A percentile compares a stretch with the other conserved stretches of the same genome.
These are phyloP conservation scores for Chiloscyllium plagiosum DNA, from an alignment of 2,113 vertebrate genomes.

Conservation along the genomic window DNA sequence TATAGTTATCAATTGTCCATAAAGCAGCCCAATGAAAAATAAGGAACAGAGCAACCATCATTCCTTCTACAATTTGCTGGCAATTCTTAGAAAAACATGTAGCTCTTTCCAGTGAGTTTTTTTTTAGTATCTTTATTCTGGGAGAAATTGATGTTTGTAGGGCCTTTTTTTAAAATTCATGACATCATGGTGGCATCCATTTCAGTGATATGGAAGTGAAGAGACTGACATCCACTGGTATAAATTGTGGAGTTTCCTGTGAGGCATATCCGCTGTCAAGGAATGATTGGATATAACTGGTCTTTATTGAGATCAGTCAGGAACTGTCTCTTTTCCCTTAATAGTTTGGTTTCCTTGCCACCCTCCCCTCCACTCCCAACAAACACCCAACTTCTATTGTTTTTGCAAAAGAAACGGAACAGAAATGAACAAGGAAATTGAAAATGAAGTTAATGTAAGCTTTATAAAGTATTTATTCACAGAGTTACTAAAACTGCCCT, in stretches of 20 bases:
- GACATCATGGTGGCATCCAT: background rate
- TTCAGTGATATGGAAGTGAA: slow-evolving; percentile 5
- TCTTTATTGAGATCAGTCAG: background rate
- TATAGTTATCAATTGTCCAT: background rate
- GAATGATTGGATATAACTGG: background rate
- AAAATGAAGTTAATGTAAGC: background rate
- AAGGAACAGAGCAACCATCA: background rate
- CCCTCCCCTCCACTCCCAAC: background rate
- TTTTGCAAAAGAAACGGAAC: background rate
- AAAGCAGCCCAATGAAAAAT: background rate
- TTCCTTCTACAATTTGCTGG: background rate
- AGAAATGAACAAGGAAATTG: slow-evolving; percentile 1
- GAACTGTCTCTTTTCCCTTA: background rate
- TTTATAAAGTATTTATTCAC: background rate
- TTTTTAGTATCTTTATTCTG: background rate
- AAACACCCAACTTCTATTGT: background rate
- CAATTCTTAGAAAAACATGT: background rate
- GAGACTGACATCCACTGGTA: background rate
- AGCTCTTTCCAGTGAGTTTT: background rate
- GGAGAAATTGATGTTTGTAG: background rate
- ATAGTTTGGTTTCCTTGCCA: background rate
- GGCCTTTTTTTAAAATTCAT: background rate
- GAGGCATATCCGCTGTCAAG: background rate
- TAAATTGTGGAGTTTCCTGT: background rate
- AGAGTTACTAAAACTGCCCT: background rate